These are phyloP conservation scores for Archips crataeganus DNA, from an alignment of 2,888 invertebrate species.

Conservation along the genomic window DNA sequence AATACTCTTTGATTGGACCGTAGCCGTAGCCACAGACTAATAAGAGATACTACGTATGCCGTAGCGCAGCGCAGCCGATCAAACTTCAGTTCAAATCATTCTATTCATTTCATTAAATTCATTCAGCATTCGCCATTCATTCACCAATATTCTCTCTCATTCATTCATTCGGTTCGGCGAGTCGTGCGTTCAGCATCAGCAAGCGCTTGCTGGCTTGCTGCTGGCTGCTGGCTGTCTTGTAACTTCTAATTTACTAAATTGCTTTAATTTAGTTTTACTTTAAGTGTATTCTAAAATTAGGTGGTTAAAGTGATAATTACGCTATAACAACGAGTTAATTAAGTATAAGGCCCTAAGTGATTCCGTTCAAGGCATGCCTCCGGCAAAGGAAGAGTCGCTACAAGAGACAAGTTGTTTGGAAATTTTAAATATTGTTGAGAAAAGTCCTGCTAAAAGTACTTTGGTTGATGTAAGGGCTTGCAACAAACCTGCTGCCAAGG, in stretches of 20 bases:
- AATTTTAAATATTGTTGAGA: slow-evolving; percentile 77
- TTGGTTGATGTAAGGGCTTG: slow-evolving; percentile 89
- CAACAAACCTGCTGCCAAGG: slow-evolving; percentile 88
- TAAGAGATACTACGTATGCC: too few relatives aligned
- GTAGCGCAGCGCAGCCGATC: background rate
- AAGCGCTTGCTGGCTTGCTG: background rate
- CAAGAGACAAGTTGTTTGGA: slow-evolving; percentile 80
- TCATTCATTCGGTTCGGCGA: slow-evolving; percentile 17
- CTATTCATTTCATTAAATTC: background rate
- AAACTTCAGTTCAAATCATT: background rate
- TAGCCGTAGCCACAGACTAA: too few relatives aligned
- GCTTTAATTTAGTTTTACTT: slow-evolving; percentile 12
- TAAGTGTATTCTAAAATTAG: slow-evolving; percentile 3
- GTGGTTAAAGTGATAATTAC: slow-evolving; percentile 8
- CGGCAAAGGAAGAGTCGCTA: slow-evolving; percentile 81
- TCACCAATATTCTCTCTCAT: background rate
- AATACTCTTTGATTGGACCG: too few relatives aligned
- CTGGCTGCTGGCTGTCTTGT: background rate
- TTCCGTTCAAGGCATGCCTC: slow-evolving; percentile 78
- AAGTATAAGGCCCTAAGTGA: slow-evolving; percentile 11
- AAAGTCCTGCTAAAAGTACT: slow-evolving; percentile 80
- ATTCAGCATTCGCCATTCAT: background rate
- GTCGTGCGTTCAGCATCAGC: background rate
- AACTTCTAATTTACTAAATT: slow-evolving; percentile 17
- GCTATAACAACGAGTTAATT: slow-evolving; percentile 8